phyloP scores from a whole-genome alignment of 2,888 invertebrate genomes.

The Philonicus albiceps region DNA sequence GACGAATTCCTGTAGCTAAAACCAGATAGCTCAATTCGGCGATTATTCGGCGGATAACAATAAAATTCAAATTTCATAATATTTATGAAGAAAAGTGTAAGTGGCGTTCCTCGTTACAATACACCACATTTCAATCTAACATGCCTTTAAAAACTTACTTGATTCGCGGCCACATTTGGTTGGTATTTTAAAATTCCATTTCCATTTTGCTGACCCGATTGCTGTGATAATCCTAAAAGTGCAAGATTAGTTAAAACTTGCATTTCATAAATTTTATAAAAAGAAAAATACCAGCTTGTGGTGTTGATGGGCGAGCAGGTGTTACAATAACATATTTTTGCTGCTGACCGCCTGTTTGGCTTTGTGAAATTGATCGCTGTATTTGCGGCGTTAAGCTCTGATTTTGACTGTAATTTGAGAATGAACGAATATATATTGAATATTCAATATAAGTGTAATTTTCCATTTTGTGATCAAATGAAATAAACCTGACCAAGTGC shows the following conservation, averaged over 20 bases:
- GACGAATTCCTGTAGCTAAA: too few relatives aligned
- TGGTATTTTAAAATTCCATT: conserved; percentile 43
- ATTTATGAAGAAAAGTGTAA: not conserved
- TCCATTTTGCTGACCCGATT: conserved; percentile 37
- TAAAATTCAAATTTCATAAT: not conserved
- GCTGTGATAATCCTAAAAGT: conserved; percentile 8
- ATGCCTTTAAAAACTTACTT: conserved; percentile 19
- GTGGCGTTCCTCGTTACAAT: not conserved
- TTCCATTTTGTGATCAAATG: too few relatives aligned
- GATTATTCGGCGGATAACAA: too few relatives aligned
- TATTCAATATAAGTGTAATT: too few relatives aligned
- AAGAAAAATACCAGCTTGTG: conserved; percentile 48
- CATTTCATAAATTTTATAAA: not conserved
- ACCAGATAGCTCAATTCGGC: too few relatives aligned
- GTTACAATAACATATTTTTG: conserved; percentile 67
- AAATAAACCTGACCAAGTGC: too few relatives aligned
- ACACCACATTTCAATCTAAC: not conserved
- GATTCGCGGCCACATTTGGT: conserved; percentile 25
- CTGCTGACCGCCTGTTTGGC: conserved; percentile 49
- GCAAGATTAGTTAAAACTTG: not conserved
- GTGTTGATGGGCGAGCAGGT: conserved; percentile 62
- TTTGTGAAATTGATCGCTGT: conserved; percentile 46
- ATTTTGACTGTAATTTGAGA: conserved; percentile 26
- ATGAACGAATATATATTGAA: too few relatives aligned
- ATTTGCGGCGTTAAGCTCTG: conserved; percentile 42